A percentile compares a stretch with the other conserved stretches of the same genome.
Conservation (phyloP, 2,113 vertebrate genomes). For the Cettia cetti region DNA sequence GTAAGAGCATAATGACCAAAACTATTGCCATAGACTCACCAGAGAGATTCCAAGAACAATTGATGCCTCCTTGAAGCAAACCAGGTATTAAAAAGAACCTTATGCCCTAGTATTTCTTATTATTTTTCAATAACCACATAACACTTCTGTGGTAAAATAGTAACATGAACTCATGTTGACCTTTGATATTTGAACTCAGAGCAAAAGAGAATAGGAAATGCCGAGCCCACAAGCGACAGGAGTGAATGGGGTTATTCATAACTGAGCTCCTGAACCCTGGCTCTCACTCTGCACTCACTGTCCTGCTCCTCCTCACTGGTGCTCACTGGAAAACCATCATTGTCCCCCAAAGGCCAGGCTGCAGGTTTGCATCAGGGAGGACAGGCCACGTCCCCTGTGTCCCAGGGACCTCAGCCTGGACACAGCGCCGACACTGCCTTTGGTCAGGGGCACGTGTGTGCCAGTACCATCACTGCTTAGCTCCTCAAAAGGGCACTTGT, state of each 20-base stretch:
- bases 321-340: fast-evolving
- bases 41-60: not conserved
- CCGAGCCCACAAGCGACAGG: not conserved
- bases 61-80: constrained; percentile 6
- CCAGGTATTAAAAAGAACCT: not conserved
- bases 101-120: not conserved
- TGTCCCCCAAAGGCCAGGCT: not conserved
- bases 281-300: not conserved
- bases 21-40: not conserved
- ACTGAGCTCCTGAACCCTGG: not conserved
- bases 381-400: fast-evolving
- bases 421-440: not conserved
- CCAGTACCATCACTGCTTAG: not conserved
- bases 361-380: fast-evolving
- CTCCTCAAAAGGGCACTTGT: not conserved
- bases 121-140: constrained; percentile 29
- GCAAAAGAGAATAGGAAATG: not conserved
- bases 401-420: fast-evolving
- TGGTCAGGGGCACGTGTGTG: not conserved
- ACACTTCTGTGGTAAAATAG: not conserved
- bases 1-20: not conserved
- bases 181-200: constrained; percentile 23
- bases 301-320: fast-evolving
- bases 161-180: constrained; percentile 3
- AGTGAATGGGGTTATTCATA: not conserved